These are phyloP conservation scores for Sarcophilus harrisii DNA, from an alignment of 2,797 vertebrate species.

Conservation along the genomic window DNA sequence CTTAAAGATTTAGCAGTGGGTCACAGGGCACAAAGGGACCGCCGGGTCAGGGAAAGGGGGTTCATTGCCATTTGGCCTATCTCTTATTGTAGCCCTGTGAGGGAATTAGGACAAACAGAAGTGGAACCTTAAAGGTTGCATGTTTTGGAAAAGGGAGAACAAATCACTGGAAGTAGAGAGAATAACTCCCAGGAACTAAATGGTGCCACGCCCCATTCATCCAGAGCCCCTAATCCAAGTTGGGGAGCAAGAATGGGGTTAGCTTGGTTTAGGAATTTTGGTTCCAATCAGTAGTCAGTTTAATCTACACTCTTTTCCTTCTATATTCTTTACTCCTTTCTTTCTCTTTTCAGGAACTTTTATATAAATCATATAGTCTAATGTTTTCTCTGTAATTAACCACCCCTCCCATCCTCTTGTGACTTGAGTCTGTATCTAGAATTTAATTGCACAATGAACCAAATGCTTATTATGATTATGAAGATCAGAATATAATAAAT, in stretches of 20 bases:
- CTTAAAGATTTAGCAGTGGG: not conserved
- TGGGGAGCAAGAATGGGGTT: not conserved
- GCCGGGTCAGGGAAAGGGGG: not conserved
- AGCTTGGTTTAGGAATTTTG: not conserved
- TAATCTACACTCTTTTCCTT: not conserved
- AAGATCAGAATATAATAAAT: not conserved
- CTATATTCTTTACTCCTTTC: no score
- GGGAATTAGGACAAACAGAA: not conserved
- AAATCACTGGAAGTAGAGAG: not conserved
- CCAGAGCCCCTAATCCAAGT: not conserved
- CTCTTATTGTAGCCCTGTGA: not conserved
- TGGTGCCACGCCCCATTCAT: not conserved
- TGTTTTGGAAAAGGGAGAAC: not conserved
- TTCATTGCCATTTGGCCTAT: not conserved
- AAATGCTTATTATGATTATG: not conserved
- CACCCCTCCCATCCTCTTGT: not conserved
- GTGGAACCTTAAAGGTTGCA: not conserved
- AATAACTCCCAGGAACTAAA: not conserved
- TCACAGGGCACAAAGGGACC: not conserved
- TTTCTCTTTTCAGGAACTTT: not conserved
- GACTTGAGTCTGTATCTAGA: not conserved
- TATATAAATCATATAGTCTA: not conserved
- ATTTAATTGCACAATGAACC: not conserved
- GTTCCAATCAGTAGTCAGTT: not conserved
- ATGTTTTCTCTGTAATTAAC: not conserved